Conservation (phyloP, 2,888 invertebrate species). For the Notocelia uddmanniana region DNA sequence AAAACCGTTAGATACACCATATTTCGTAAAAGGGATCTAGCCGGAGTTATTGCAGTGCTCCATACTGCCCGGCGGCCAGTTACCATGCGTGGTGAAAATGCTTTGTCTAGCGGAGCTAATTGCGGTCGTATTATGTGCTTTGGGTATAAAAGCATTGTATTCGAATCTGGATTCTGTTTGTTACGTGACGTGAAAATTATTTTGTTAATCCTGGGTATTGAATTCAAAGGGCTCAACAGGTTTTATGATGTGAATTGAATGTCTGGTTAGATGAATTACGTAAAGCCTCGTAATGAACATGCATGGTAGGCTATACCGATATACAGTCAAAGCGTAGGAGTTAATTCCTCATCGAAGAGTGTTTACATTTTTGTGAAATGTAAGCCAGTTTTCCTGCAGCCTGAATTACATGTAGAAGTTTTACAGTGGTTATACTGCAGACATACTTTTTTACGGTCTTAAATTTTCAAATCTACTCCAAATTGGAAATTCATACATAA, state of each 20-base stretch:
- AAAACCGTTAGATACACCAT: conserved; percentile 13
- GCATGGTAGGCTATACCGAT: too few species aligned
- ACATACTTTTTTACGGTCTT: too few species aligned
- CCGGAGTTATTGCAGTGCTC: conserved; percentile 6
- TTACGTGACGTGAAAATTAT: background rate
- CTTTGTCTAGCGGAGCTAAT: background rate
- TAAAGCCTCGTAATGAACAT: too few species aligned
- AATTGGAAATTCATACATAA: too few species aligned
- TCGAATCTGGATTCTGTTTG: background rate
- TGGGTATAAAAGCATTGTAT: background rate
- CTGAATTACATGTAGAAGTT: too few species aligned
- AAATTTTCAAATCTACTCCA: too few species aligned
- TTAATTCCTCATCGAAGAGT: too few species aligned
- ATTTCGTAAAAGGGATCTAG: conserved; percentile 20
- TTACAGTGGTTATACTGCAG: too few species aligned
- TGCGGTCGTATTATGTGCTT: conserved; percentile 1
- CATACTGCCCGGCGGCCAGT: background rate
- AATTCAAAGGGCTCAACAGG: background rate
- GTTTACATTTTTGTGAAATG: too few species aligned
- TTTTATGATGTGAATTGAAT: background rate
- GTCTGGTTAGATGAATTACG: background rate
- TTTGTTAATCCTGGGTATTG: conserved; percentile 26
- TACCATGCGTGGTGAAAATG: conserved; percentile 8
- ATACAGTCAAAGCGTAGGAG: too few species aligned
- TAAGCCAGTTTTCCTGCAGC: too few species aligned